Percentiles rank a stretch among this genome's conserved stretches.
phyloP scores from a whole-genome alignment of 2,888 invertebrate genomes.

The Macaria liturata region DNA sequence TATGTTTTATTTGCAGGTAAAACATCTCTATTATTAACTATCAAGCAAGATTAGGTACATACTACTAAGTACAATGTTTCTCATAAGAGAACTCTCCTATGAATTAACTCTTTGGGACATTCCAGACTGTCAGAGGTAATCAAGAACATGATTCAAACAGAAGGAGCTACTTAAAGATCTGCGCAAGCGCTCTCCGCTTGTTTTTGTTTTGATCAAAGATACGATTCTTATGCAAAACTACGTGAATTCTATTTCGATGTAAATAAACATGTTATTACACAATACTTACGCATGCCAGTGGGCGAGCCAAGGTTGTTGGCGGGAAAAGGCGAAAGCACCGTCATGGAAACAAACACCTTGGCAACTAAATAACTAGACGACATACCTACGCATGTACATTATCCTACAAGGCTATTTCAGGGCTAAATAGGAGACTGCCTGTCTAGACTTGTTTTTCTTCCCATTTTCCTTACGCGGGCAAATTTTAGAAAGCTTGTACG shows the following conservation, averaged over 20 bases:
- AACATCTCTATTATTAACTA: too few species aligned
- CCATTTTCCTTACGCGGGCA: slow-evolving; percentile 20
- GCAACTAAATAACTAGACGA: slow-evolving; percentile 17
- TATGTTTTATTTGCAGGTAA: too few species aligned
- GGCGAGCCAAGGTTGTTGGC: slow-evolving; percentile 73
- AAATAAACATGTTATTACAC: slow-evolving; percentile 66
- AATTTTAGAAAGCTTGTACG: slow-evolving; percentile 18
- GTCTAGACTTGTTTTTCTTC: slow-evolving; percentile 48
- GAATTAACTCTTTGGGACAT: too few species aligned
- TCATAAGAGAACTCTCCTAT: too few species aligned
- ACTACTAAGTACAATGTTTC: too few species aligned
- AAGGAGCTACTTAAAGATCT: too few species aligned
- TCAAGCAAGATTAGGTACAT: too few species aligned
- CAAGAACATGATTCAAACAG: too few species aligned
- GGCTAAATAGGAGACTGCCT: slow-evolving; percentile 52
- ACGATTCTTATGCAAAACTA: slow-evolving; percentile 42
- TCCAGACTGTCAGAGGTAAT: too few species aligned
- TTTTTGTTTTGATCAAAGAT: slow-evolving; percentile 17
- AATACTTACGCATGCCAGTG: slow-evolving; percentile 56
- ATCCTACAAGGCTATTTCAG: slow-evolving; percentile 32
- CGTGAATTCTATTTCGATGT: slow-evolving; percentile 56
- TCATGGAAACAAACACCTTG: slow-evolving; percentile 26
- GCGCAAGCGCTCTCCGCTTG: slow-evolving; percentile 1
- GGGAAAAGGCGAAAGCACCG: slow-evolving; percentile 55
- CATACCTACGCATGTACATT: slow-evolving; percentile 3